These are phyloP conservation scores for Noctua fimbriata DNA, from an alignment of 2,888 invertebrate species.

Conservation along the genomic window DNA sequence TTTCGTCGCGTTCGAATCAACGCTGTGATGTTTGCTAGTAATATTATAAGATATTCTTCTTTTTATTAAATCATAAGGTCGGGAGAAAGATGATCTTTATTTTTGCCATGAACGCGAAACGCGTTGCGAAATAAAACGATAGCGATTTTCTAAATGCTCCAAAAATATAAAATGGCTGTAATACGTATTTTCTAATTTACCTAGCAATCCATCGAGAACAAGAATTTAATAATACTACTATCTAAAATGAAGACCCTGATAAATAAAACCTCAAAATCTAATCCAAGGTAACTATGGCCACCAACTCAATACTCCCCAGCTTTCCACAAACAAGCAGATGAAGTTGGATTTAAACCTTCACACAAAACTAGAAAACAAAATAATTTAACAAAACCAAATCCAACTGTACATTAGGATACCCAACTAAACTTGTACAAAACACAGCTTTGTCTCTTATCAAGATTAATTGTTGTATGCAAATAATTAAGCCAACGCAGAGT, in stretches of 20 bases:
- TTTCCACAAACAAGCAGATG: background rate
- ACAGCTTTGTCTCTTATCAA: conserved; percentile 46
- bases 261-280: background rate
- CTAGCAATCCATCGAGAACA: background rate
- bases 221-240: background rate
- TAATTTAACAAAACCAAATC: conserved; percentile 17
- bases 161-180: background rate
- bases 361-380: conserved; percentile 25
- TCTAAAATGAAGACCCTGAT: background rate
- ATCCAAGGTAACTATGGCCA: background rate
- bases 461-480: conserved; percentile 52
- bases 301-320: background rate
- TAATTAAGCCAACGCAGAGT: conserved; percentile 44
- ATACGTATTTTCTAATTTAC: background rate
- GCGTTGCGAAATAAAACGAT: background rate
- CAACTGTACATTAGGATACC: conserved; percentile 5
- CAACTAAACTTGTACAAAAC: conserved; percentile 32
- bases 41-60: background rate
- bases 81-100: background rate
- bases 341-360: conserved; percentile 3
- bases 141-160: background rate
- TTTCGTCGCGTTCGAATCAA: conserved; percentile 5
- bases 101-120: background rate
- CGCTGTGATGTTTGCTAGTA: background rate
- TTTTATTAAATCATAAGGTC: background rate